Conservation (phyloP, 2,888 invertebrate species). For the Parnassius mnemosyne region DNA sequence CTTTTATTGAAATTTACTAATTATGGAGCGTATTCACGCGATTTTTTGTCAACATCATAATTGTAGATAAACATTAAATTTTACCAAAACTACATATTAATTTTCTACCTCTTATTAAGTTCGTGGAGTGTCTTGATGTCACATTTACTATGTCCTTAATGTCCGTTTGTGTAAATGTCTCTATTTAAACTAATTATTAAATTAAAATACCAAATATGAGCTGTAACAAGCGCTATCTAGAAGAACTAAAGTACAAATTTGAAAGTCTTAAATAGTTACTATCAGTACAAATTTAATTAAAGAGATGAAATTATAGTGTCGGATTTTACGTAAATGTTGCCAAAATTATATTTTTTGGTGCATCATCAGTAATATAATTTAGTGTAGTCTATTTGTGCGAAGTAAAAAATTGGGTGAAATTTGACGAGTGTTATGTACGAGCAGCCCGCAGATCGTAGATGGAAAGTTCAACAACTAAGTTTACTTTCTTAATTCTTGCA, state of each 20-base stretch:
- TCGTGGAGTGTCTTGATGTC: constrained; percentile 63
- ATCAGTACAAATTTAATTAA: constrained; percentile 79
- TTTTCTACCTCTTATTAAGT: constrained; percentile 48
- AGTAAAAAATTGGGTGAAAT: constrained; percentile 58
- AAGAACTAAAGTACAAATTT: constrained; percentile 78
- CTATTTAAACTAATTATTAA: constrained; percentile 43
- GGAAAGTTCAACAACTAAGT: constrained; percentile 6
- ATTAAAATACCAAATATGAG: constrained; percentile 37
- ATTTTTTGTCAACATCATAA: constrained; percentile 38
- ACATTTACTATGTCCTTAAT: constrained; percentile 62
- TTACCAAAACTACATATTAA: constrained; percentile 31
- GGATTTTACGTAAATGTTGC: constrained; percentile 75
- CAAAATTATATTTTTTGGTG: constrained; percentile 74
- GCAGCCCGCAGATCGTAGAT: constrained; percentile 35
- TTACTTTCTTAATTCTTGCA: constrained; percentile 3
- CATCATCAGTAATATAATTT: constrained; percentile 63
- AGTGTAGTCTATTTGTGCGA: constrained; percentile 63
- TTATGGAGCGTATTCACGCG: constrained; percentile 8
- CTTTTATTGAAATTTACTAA: constrained; percentile 15
- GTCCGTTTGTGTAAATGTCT: constrained; percentile 64
- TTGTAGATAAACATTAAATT: constrained; percentile 41
- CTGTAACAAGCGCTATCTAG: constrained; percentile 67
- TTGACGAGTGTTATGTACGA: constrained; percentile 34
- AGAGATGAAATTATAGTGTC: constrained; percentile 44
- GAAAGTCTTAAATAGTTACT: constrained; percentile 71